phyloP scores from a whole-genome alignment of 2,888 invertebrate species.

The Anoplius nigerrimus region DNA sequence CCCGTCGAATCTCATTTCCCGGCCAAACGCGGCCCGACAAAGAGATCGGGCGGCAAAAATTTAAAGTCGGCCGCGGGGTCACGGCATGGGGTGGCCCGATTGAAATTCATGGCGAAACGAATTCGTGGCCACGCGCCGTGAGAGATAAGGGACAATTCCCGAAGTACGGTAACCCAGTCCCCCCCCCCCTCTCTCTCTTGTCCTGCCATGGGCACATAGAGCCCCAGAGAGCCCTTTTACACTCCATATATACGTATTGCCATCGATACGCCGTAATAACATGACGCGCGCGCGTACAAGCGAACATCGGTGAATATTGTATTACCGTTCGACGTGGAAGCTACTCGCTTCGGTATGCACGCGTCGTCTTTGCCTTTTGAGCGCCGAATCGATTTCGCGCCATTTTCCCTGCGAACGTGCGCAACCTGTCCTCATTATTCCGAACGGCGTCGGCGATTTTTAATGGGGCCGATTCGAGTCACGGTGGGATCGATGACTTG shows the following conservation, averaged over 20 bases:
- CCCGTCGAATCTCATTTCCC: constrained; percentile 42
- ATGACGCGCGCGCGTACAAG: constrained; percentile 11
- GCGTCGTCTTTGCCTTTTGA: constrained; percentile 32
- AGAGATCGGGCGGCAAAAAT: constrained; percentile 33
- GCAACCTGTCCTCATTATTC: too few relatives aligned
- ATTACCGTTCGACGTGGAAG: constrained; percentile 5
- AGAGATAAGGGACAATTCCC: constrained; percentile 58
- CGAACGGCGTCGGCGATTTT: too few relatives aligned
- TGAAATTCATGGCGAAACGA: constrained; percentile 59
- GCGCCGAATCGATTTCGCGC: constrained; percentile 33
- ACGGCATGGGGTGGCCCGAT: constrained; percentile 37
- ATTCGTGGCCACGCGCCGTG: constrained; percentile 53
- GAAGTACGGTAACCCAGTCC: constrained; percentile 57
- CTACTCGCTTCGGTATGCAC: constrained; percentile 19
- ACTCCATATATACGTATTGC: constrained; percentile 24
- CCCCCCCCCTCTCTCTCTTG: constrained; percentile 16
- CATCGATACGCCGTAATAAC: constrained; percentile 29
- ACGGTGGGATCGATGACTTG: too few relatives aligned
- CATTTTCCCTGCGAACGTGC: constrained; percentile 18
- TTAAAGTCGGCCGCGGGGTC: constrained; percentile 31
- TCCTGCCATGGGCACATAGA: constrained; percentile 13
- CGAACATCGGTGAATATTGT: constrained; percentile 18
- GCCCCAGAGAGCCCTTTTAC: constrained; percentile 47
- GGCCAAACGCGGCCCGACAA: constrained; percentile 40
- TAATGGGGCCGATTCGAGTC: too few relatives aligned